A percentile compares a stretch with the other conserved stretches of the same genome.
These are phyloP conservation scores for Microctonus hyperodae DNA, from an alignment of 2,888 invertebrate species.

Conservation along the genomic window DNA sequence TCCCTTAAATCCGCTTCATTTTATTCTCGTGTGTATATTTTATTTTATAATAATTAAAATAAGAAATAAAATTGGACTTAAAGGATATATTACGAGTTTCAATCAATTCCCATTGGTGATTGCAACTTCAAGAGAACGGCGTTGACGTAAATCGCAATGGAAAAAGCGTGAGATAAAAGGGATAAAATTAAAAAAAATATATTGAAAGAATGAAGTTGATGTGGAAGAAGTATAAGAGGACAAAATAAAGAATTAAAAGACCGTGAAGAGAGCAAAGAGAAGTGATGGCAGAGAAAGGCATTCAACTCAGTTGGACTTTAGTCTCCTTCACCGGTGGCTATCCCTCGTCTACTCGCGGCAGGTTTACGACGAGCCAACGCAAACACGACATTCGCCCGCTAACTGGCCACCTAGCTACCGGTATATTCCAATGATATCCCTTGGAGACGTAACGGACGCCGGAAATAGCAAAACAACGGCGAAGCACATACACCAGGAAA, in stretches of 20 bases:
- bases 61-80: background rate
- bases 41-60: background rate
- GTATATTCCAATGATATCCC: conserved; percentile 25
- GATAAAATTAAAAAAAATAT: conserved; percentile 21
- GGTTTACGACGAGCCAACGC: conserved; percentile 58
- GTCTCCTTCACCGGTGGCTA: conserved; percentile 43
- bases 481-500: background rate
- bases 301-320: background rate
- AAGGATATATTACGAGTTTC: background rate
- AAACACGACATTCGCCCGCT: conserved; percentile 57
- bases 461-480: conserved; percentile 7
- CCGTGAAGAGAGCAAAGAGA: conserved; percentile 27
- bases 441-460: conserved; percentile 17
- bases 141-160: conserved; percentile 7
- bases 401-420: conserved; percentile 60
- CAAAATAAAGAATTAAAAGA: conserved; percentile 21
- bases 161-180: conserved; percentile 19
- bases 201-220: conserved; percentile 35
- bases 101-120: background rate
- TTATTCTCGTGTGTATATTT: background rate
- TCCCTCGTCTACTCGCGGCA: conserved; percentile 45
- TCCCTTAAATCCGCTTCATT: background rate
- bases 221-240: conserved; percentile 26
- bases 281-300: background rate
- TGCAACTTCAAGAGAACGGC: background rate